Evolutionary conservation across 2,888 invertebrate species (phyloP), one percentile per base, ranked within the genome.

Genomic region (Eupithecia exiguata): DNA sequence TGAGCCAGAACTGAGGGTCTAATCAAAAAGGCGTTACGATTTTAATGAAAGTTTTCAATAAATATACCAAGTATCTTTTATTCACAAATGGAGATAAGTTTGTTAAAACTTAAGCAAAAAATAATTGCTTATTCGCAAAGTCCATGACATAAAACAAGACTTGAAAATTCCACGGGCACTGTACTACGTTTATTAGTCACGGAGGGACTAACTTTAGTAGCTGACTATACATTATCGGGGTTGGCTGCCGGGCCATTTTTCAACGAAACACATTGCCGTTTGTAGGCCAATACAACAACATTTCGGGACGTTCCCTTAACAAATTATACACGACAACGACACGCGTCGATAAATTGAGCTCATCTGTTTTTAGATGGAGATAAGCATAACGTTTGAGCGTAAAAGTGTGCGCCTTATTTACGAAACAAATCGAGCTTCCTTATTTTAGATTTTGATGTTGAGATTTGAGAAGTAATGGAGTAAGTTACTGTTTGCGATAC

Each of bases 231-330:
- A 90, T 91, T 91, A 91, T 90, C 90, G 87, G 88, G 81, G 84
- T 83, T 83, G 84, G 85, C 83, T 85, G 84, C 81, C 84, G 83
- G 77, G 86, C 87, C 84, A 91, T 91, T 91, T 90, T 89, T 91
- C 91, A 90, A 86, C 78, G 77, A 83, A 83, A 85, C 85, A 87
- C 87, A 84, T 82, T 82, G 85, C 86, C 83, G 84, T 86, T 87
- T 84, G 87, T 84, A 84, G 84, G 84, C 83, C 78, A 82, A 79
- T 77, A 80, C 74, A 84, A 82, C 79, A 80, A 77, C 81, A 84
- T 84, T 85, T 85, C 77, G 80, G 82, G 71, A 74, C 78, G 76
- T 74, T 75, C 71, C 71, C 75, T 58, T 62, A 70, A 79, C 76
- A 79, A 79, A 79, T 79, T 79, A 76, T 76, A 73, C 76, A 76